Evolutionary conservation across 1,140 invertebrate genomes (phyloP).

Genomic region (Dreissena polymorpha): DNA sequence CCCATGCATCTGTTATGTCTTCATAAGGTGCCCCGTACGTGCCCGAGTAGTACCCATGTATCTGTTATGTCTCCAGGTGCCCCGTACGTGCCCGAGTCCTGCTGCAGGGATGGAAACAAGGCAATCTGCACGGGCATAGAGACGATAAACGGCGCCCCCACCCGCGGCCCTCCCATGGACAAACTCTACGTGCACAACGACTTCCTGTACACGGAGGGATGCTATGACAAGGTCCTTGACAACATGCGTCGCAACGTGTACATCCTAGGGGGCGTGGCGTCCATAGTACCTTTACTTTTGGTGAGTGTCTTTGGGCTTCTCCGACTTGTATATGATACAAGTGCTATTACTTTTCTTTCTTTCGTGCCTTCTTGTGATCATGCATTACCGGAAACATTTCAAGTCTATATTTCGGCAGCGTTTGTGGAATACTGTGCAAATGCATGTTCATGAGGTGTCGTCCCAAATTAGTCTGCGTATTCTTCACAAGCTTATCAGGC

Average conservation of each 20-base stretch:
- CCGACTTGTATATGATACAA: not conserved
- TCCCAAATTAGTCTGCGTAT: too few relatives aligned
- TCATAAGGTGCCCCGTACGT: constrained; percentile 50
- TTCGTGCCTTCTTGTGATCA: too few relatives aligned
- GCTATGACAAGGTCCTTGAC: constrained; percentile 70
- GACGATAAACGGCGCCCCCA: constrained; percentile 35
- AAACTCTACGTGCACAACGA: constrained; percentile 30
- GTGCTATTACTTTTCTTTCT: too few relatives aligned
- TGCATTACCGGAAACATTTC: too few relatives aligned
- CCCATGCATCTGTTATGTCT: not conserved
- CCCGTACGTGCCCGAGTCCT: constrained; percentile 51
- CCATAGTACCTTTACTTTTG: constrained; percentile 72
- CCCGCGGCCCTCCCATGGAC: constrained; percentile 31
- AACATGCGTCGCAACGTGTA: constrained; percentile 68
- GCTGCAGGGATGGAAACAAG: constrained; percentile 35
- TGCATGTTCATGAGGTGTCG: too few relatives aligned
- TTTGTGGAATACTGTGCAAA: too few relatives aligned
- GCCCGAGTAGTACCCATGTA: not conserved
- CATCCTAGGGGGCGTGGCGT: constrained; percentile 70
- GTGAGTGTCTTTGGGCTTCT: constrained; percentile 56
- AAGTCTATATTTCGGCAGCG: too few relatives aligned
- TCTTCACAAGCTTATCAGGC: too few relatives aligned
- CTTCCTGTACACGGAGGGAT: constrained; percentile 66
- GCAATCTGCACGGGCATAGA: constrained; percentile 29
- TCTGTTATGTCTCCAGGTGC: constrained; percentile 7